Percentiles rank a stretch among this genome's conserved stretches.
Evolutionary conservation across 1,140 invertebrate species (phyloP).

Genomic region (Pentalonia nigronervosa): DNA sequence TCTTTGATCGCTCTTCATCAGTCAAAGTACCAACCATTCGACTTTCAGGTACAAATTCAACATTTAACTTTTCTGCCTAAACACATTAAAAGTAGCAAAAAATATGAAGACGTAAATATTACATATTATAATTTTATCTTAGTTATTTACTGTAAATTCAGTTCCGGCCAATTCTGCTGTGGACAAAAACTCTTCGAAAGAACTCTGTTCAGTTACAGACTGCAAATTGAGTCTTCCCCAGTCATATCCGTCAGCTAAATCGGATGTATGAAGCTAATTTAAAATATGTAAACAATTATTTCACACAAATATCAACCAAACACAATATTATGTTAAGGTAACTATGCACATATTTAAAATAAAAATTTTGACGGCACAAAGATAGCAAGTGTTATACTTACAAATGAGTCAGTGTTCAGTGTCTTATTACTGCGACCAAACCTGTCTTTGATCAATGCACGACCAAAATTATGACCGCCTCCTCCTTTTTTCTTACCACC

Average conservation of each 20-base stretch:
- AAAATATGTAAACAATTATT: conserved; percentile 48
- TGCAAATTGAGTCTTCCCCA: conserved; percentile 88
- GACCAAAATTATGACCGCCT: conserved; percentile 68
- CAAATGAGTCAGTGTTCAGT: conserved; percentile 61
- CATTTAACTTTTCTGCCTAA: conserved; percentile 86
- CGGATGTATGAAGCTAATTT: conserved; percentile 82
- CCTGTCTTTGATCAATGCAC: conserved; percentile 78
- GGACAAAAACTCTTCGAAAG: conserved; percentile 93
- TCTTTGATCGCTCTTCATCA: conserved; percentile 70
- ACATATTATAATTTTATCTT: neutral
- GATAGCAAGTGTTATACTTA: conserved; percentile 56
- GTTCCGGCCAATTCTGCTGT: conserved; percentile 92
- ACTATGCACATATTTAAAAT: neutral
- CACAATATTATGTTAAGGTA: neutral
- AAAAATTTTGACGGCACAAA: neutral
- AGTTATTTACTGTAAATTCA: conserved; percentile 75
- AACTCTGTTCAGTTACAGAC: conserved; percentile 94
- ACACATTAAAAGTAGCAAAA: conserved; percentile 55
- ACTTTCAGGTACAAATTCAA: conserved; percentile 77
- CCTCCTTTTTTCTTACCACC: conserved; percentile 69
- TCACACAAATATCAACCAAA: neutral
- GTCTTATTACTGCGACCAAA: conserved; percentile 68
- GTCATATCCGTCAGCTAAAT: conserved; percentile 88
- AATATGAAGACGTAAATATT: neutral
- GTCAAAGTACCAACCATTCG: conserved; percentile 71